A percentile compares a stretch with the other conserved stretches of the same genome.
Evolutionary conservation across 2,113 vertebrate species (phyloP).

Genomic region (Corvus hawaiiensis): DNA sequence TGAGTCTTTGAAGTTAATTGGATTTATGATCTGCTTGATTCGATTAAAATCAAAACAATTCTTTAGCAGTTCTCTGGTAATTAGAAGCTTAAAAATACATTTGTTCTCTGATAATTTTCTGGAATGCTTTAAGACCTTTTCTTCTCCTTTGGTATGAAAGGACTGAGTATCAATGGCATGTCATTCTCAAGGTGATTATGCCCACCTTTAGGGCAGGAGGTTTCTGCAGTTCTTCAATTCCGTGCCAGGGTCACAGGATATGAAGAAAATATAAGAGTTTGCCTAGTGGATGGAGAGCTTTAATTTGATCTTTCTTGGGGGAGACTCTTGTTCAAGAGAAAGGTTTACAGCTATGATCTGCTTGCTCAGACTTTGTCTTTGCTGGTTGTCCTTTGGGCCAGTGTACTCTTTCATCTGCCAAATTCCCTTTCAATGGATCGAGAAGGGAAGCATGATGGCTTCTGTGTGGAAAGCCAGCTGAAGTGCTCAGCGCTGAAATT

Average conservation of each 20-base stretch:
- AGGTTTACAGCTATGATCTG: neutral
- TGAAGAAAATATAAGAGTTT: neutral
- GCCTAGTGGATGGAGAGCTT: neutral
- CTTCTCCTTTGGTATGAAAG: neutral
- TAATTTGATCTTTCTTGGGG: neutral
- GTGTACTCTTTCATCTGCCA: neutral
- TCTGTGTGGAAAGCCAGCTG: neutral
- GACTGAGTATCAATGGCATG: neutral
- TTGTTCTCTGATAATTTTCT: neutral
- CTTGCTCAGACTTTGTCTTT: neutral
- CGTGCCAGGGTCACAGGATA: rapidly evolving
- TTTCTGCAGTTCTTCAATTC: neutral
- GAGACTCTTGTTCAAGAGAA: neutral
- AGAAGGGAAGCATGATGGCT: neutral
- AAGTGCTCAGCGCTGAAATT: neutral
- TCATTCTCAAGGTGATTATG: neutral
- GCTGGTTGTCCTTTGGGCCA: neutral
- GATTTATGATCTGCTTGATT: slow-evolving; percentile 15
- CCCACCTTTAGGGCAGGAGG: neutral
- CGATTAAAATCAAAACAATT: slow-evolving; percentile 35
- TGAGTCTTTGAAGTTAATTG: neutral
- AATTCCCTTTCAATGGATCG: neutral
- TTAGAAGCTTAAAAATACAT: neutral
- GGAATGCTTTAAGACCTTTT: neutral
- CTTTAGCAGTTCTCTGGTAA: neutral